Percentiles rank a stretch among this genome's conserved stretches.
phyloP scores from a whole-genome alignment of 2,797 vertebrate species.

The Pitangus sulphuratus region DNA sequence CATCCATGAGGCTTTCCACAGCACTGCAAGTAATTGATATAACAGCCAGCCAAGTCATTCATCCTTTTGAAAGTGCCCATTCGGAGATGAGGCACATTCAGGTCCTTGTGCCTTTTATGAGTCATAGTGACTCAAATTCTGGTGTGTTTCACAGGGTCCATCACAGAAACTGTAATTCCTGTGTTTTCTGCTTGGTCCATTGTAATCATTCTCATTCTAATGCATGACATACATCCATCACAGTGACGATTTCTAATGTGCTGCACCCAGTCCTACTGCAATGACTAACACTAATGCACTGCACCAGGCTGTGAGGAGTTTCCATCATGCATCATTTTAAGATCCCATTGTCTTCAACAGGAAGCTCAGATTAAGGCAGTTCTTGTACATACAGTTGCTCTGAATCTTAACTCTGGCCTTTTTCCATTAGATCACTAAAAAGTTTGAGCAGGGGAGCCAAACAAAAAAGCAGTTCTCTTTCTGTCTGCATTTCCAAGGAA shows the following conservation, averaged over 20 bases:
- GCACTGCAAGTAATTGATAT: neutral
- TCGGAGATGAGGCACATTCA: neutral
- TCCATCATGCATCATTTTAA: constrained; percentile 45
- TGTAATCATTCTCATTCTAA: constrained; percentile 10
- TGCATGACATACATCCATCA: neutral
- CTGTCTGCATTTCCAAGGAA: neutral
- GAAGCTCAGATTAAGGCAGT: neutral
- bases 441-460: neutral
- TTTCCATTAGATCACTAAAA: neutral
- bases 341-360: constrained; percentile 6
- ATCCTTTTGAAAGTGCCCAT: neutral
- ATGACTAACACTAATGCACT: constrained; percentile 57
- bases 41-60: neutral
- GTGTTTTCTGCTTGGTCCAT: neutral
- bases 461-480: neutral
- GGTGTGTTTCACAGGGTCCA: neutral
- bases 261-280: constrained; percentile 22
- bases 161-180: neutral
- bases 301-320: constrained; percentile 15
- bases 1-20: neutral
- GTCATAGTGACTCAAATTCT: neutral
- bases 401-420: constrained; percentile 30
- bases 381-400: neutral
- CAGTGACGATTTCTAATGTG: neutral
- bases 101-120: neutral